phyloP scores from a whole-genome alignment of 1,140 invertebrate genomes.

The Drosophila bipectinata region DNA sequence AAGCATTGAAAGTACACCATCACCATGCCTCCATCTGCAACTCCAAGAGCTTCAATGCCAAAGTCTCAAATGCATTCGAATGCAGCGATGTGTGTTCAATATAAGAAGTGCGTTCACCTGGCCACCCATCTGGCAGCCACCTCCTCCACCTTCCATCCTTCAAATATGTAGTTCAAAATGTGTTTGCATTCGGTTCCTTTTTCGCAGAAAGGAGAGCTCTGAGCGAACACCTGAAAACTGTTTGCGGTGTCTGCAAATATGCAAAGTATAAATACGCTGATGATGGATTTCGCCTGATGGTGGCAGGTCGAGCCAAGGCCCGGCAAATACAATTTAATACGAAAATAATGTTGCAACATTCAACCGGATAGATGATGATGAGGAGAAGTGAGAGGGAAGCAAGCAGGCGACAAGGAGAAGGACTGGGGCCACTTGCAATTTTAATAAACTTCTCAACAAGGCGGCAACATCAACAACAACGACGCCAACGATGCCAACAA shows the following conservation, averaged over 20 bases:
- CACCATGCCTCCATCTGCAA: no score
- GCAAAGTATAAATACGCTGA: slow-evolving; percentile 53
- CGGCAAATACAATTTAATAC: slow-evolving; percentile 50
- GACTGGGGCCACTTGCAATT: slow-evolving; percentile 39
- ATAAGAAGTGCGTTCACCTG: slow-evolving; percentile 53
- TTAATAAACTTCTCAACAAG: slow-evolving; percentile 59
- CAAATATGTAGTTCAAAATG: slow-evolving; percentile 55
- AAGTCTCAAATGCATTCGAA: slow-evolving; percentile 55
- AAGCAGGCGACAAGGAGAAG: neutral
- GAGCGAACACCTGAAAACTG: slow-evolving; percentile 48
- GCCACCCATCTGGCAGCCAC: neutral
- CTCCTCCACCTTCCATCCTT: neutral
- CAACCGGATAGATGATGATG: no score
- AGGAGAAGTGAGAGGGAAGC: neutral
- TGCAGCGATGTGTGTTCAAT: slow-evolving; percentile 66
- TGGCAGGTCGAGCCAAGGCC: neutral
- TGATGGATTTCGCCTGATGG: slow-evolving; percentile 39
- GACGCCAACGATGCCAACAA: slow-evolving; percentile 7
- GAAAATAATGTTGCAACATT: slow-evolving; percentile 49
- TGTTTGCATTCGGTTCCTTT: slow-evolving; percentile 46
- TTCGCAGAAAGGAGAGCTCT: slow-evolving; percentile 12
- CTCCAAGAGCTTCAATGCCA: slow-evolving; percentile 40
- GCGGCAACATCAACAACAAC: slow-evolving; percentile 19
- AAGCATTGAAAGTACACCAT: neutral
- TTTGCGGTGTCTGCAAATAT: slow-evolving; percentile 61